These are phyloP conservation scores for Aphelinus atriplicis DNA, from an alignment of 1,140 invertebrate genomes.

Conservation along the genomic window DNA sequence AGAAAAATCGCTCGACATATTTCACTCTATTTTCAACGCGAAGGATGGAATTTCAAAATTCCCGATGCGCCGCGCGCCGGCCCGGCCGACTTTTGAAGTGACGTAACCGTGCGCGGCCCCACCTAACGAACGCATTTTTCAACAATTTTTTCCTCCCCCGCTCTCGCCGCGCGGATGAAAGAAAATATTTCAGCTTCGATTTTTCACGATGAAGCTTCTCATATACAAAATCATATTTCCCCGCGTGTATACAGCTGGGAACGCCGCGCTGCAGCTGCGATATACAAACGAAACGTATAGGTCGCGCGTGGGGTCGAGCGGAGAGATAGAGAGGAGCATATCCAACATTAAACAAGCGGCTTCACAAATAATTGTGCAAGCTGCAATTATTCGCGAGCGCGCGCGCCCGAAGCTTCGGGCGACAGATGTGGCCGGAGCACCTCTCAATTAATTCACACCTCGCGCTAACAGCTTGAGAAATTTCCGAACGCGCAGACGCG, in stretches of 20 bases:
- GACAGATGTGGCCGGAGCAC: neutral
- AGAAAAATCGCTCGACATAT: slow-evolving; percentile 54
- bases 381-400: slow-evolving; percentile 14
- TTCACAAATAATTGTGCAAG: slow-evolving; percentile 6
- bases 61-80: slow-evolving; percentile 19
- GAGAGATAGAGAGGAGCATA: neutral
- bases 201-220: slow-evolving; percentile 16
- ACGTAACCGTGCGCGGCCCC: too few relatives aligned
- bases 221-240: neutral
- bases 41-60: slow-evolving; percentile 40
- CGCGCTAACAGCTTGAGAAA: neutral
- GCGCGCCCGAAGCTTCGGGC: neutral
- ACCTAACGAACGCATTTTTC: slow-evolving; percentile 10
- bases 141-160: slow-evolving; percentile 7
- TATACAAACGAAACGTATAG: too few relatives aligned
- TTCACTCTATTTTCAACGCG: slow-evolving; percentile 44
- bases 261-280: too few relatives aligned
- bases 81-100: slow-evolving; percentile 8
- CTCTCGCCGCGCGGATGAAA: neutral
- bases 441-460: slow-evolving; percentile 21
- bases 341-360: neutral
- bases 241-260: too few relatives aligned
- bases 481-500: neutral
- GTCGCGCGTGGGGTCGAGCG: neutral
- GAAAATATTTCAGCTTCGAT: slow-evolving; percentile 13